Conservation (phyloP, 2,113 vertebrate species). For the Hypanus sabinus region DNA sequence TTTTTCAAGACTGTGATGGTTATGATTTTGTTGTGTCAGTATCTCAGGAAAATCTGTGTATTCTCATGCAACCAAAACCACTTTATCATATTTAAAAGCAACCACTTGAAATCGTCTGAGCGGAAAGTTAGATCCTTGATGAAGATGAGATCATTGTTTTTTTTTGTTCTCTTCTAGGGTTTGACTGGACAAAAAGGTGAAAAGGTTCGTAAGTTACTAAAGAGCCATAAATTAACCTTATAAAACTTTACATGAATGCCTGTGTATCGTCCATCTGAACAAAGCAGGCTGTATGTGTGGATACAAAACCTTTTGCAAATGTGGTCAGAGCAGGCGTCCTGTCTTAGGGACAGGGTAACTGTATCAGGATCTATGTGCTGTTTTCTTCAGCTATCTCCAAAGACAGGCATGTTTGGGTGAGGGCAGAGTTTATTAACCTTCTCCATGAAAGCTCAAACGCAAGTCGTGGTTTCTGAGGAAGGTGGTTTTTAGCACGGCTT, state of each 20-base stretch:
- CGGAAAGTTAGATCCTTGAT: neutral
- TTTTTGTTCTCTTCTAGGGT: constrained; percentile 62
- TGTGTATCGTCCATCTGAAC: too few relatives aligned
- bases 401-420: neutral
- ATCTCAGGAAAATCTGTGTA: neutral
- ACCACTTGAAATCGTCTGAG: neutral
- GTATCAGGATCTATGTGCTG: neutral
- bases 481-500: neutral
- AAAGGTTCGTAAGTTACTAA: constrained; percentile 69
- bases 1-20: neutral
- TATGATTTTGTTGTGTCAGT: neutral
- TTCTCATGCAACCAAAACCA: neutral
- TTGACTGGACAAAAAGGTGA: constrained; percentile 88
- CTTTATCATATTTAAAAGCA: neutral
- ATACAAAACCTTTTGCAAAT: too few relatives aligned
- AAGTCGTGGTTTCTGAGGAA: neutral
- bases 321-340: neutral
- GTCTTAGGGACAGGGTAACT: neutral
- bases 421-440: neutral
- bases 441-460: neutral
- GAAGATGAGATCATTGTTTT: constrained; percentile 9
- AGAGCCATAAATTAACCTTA: neutral
- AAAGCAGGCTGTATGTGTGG: too few relatives aligned
- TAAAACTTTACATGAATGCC: too few relatives aligned
- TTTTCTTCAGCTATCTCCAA: neutral